Conservation (phyloP, 1,140 invertebrate genomes). For the Drosophila ananassae region DNA sequence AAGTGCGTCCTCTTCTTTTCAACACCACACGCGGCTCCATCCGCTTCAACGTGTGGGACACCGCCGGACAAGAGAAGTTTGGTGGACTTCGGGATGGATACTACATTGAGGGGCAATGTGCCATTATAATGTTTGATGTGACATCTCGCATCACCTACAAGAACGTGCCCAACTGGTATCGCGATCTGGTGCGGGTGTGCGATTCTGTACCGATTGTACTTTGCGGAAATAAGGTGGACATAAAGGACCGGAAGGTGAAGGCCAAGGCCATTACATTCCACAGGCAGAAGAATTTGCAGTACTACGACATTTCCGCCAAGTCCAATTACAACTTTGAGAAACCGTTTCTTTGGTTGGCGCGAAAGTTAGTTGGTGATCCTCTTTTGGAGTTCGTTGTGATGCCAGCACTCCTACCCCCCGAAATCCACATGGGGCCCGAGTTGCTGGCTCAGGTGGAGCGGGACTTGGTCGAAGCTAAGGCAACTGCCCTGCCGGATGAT, state of each 20-base stretch:
- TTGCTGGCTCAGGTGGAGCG: conserved; percentile 98
- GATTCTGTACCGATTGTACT: conserved; percentile 99
- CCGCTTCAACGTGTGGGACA: conserved; percentile 99
- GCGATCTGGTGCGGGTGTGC: conserved; percentile 98
- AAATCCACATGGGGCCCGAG: conserved; percentile 98
- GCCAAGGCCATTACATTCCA: conserved; percentile 99
- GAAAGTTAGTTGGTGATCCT: conserved; percentile 99
- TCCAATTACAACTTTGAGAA: conserved; percentile 99
- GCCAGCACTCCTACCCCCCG: conserved; percentile 98
- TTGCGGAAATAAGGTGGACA: conserved; percentile 99
- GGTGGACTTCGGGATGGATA: conserved; percentile 99
- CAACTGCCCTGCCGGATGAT: conserved; percentile 96
- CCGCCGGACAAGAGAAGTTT: conserved; percentile 99
- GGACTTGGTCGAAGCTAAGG: conserved; percentile 97
- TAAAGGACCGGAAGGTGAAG: conserved; percentile 99
- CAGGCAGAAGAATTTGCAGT: conserved; percentile 99
- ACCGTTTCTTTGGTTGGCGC: conserved; percentile 99
- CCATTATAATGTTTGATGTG: conserved; percentile 99
- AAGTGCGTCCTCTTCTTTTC: conserved; percentile 99
- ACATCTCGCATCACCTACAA: conserved; percentile 99
- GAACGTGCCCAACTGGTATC: conserved; percentile 99
- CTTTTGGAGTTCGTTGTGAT: conserved; percentile 99
- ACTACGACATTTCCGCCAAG: conserved; percentile 99
- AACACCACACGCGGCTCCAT: conserved; percentile 99
- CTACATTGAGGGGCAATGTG: conserved; percentile 99